Base-by-base conservation (phyloP, 2,113 vertebrate genomes). In the Lucifuga dentata region DNA sequence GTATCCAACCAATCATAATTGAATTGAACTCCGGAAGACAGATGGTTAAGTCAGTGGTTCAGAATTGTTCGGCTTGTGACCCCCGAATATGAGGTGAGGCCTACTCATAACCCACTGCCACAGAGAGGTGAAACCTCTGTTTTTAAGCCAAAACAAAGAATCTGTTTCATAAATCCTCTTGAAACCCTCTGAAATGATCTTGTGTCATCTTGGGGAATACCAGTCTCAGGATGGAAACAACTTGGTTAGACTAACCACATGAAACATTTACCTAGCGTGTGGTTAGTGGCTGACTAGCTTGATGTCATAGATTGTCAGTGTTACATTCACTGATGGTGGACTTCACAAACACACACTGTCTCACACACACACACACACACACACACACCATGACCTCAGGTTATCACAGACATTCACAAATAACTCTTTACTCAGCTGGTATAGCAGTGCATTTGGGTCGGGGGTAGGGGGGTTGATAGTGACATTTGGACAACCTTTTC, bases 401-500 rank as follows among this genome's bases (percentile, higher is more conserved):
- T 73, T 55, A 75, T 74, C 78, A 10, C 66, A 80, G 73, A 82
- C 86, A 85, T 85, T 86, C 67, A 73, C 76, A 79, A 77, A 86
- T 79, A 75, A 70, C 48, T 74, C 35, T 13, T 76, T 61, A 80
- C 63, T 79, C 26, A n/a, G 73, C 70, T 74, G 61, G 51, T 7
- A 8, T 44, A 52, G 77, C 48, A 23, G 60, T 40, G 67, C 50
- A 73, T 83, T 84, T 50, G 74, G 51, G 50, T 52, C 65, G 32
- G 24, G 43, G 65, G 65, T 48, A 41, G 69, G 45, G 33, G 68
- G 62, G 41, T 62, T 66, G 62, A 48, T 51, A 33, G 68, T 89
- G 85, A 90, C 85, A 90, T 89, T 89, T 90, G 52, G 86, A 78
- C 81, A 88, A 90, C 89, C 85, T 88, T 88, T 90, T 62, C 38